Evolutionary conservation across 2,113 vertebrate genomes (phyloP).

Genomic region (Carlito syrichta): DNA sequence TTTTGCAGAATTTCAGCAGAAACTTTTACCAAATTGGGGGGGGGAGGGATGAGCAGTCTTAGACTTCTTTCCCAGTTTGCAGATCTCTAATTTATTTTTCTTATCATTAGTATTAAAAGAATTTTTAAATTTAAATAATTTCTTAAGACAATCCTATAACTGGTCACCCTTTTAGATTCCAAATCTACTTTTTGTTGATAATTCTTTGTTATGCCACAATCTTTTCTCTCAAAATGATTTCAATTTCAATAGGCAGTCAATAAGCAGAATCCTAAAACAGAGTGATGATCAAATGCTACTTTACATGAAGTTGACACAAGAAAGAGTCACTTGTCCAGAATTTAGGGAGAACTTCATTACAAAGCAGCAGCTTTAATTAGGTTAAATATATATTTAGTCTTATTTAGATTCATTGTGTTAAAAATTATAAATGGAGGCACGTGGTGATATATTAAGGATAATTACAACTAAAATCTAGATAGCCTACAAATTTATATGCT

Average conservation of each 20-base stretch:
- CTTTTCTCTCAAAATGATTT: not conserved
- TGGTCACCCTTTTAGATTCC: not conserved
- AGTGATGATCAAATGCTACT: not conserved
- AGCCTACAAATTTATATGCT: not conserved
- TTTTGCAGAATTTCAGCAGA: not conserved
- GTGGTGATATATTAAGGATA: slow-evolving; percentile 13
- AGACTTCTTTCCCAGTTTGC: not conserved
- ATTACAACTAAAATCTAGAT: not conserved
- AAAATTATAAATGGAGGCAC: not conserved
- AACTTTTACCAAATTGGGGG: not conserved
- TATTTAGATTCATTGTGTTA: slow-evolving; percentile 5
- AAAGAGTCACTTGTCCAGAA: not conserved
- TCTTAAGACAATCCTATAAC: not conserved
- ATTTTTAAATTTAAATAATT: not conserved
- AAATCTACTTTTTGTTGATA: not conserved
- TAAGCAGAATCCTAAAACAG: not conserved
- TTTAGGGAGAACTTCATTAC: not conserved
- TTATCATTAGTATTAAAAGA: not conserved
- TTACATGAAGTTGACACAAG: not conserved
- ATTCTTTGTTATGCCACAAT: not conserved
- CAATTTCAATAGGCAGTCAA: not conserved
- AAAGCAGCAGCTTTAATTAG: not conserved
- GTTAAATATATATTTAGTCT: slow-evolving; percentile 6
- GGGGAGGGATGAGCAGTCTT: not conserved
- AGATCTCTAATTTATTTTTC: not conserved